Base-by-base conservation (phyloP, 2,113 vertebrate species). In the Callaeas wilsoni region DNA sequence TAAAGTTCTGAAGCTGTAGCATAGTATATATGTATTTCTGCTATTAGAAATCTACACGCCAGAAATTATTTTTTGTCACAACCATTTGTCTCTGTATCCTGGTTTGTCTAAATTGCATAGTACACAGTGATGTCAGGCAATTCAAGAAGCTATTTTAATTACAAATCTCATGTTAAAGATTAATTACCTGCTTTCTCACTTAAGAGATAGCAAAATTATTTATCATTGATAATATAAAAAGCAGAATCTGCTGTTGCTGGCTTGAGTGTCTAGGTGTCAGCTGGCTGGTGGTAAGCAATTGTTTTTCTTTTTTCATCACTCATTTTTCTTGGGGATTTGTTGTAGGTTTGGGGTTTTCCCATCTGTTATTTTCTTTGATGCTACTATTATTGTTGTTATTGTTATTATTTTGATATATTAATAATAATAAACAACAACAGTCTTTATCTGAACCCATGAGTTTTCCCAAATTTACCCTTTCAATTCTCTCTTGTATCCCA, bases 291-390 rank as follows among this genome's bases (percentile, higher is more conserved):
- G 9, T 29, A 7, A 79, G 8, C 4, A 27, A 50, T 6, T 79
- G 3, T n/a, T 76, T 26, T 3, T 1, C 1, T 22, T 47, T 89
- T 73, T 55, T 1, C 4, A 41, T 32, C 1, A n/a, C 6, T 81
- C 56, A 6, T 59, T 87, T 87, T 49, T 41, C 27, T 74, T 75
- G 11, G 13, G 7, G 5, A 16, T 64, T 47, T 64, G 8, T 12
- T 75, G 13, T 41, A 10, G 2, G 0, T 33, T 44, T 41, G 7
- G 3, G 8, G 3, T 33, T 30, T 7, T 3, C 5, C 5, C 5
- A 13, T 20, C 4, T 21, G 1, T 56, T 70, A 22, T 41, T 5
- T 46, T 82, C 4, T 16, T 68, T 53, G 19, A 23, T 37, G 19
- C 1, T 55, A 29, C 30, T 52, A 47, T 22, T 21, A 41, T 10